These are phyloP conservation scores for Dasyurus viverrinus DNA, from an alignment of 2,113 vertebrate species.

Conservation along the genomic window DNA sequence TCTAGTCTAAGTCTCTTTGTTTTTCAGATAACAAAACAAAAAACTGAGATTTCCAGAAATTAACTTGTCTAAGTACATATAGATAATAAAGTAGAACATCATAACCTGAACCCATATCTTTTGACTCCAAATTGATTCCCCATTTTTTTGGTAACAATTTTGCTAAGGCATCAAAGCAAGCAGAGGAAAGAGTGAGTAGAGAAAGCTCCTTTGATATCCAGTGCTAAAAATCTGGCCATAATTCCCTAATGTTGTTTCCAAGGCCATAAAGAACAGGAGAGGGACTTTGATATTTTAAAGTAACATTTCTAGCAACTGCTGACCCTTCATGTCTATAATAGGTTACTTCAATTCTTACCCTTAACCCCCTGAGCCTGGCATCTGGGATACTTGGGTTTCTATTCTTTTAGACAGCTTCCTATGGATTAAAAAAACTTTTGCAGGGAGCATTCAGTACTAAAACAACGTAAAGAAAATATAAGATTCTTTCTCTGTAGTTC, in stretches of 20 bases:
- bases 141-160: neutral
- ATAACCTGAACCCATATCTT: neutral
- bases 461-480: neutral
- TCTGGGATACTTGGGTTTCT: neutral
- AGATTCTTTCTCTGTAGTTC: neutral
- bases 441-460: neutral
- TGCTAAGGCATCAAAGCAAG: neutral
- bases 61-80: neutral
- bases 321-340: neutral
- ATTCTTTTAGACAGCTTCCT: neutral
- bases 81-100: neutral
- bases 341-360: neutral
- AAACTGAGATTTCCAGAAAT: neutral
- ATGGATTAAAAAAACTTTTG: neutral
- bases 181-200: neutral
- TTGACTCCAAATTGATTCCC: neutral
- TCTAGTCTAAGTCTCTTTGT: neutral
- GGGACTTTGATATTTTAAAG: neutral
- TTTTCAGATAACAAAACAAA: neutral
- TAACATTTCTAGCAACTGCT: neutral
- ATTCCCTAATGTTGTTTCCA: neutral
- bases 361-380: neutral
- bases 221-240: neutral
- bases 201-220: neutral
- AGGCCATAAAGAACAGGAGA: neutral